A percentile compares a stretch with the other conserved stretches of the same genome.
Conservation (phyloP, 2,797 vertebrate species). For the Bovichtus variegatus region DNA sequence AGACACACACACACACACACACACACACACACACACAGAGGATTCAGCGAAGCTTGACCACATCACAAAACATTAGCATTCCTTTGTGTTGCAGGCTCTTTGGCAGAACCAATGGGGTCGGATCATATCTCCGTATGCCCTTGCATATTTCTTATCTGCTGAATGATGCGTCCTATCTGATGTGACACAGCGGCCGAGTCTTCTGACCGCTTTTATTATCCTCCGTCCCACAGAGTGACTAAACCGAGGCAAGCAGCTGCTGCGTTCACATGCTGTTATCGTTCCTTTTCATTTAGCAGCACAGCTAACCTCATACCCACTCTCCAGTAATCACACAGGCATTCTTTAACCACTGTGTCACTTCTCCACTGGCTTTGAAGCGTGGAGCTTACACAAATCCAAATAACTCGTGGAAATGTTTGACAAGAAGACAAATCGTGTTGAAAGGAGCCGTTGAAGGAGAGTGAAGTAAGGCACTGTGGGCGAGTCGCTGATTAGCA, state of each 20-base stretch:
- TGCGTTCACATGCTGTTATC: constrained; percentile 63
- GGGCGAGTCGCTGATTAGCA: constrained; percentile 36
- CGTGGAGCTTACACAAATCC: constrained; percentile 61
- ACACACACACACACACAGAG: constrained; percentile 15
- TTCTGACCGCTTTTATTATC: constrained; percentile 58
- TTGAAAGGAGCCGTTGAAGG: constrained; percentile 62
- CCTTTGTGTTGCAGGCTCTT: constrained; percentile 38
- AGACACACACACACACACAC: constrained; percentile 18
- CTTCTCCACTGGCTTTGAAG: constrained; percentile 70
- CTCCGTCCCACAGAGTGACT: constrained; percentile 55
- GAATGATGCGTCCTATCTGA: constrained; percentile 65
- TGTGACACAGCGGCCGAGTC: constrained; percentile 63
- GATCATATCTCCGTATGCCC: constrained; percentile 61
- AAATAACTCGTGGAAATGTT: constrained; percentile 71
- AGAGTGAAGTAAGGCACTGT: constrained; percentile 22
- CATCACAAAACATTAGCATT: constrained; percentile 58
- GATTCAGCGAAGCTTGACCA: constrained; percentile 50
- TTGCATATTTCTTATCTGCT: constrained; percentile 52
- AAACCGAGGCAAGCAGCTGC: constrained; percentile 69
- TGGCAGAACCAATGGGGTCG: constrained; percentile 59
- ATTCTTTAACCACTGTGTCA: constrained; percentile 79
- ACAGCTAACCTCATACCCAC: constrained; percentile 62
- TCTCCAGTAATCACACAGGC: constrained; percentile 74
- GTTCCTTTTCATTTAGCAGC: constrained; percentile 73
- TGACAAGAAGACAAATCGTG: constrained; percentile 64